Evolutionary conservation across 2,797 vertebrate genomes (phyloP), one percentile per base, ranked within the genome.

Genomic region (Channa striata): DNA sequence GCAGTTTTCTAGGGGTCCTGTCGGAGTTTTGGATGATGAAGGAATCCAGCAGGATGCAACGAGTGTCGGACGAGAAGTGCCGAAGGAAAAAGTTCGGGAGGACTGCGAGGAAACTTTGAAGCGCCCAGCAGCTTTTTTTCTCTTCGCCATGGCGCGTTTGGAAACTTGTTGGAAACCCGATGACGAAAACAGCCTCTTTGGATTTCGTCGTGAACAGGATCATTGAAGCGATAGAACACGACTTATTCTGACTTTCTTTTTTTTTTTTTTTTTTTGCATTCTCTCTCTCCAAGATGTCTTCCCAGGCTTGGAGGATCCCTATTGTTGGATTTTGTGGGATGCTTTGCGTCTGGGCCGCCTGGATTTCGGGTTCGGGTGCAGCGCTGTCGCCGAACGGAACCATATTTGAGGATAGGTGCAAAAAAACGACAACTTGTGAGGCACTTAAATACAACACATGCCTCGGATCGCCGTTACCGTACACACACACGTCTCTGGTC

Each of bases 381-480:
- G 86, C 64, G 42, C 60, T 91, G 68, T 83, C 87, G 2, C 88
- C 87, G 1, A 96, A 95, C 74, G 93, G 91, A 72, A 93, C 92
- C 0, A 76, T 90, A 17, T 92, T 93, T 21, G 91, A 87, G 79
- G 94, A 96, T 50, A 86, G 86, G 33, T 99, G 97, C 86, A 96
- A 96, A 90, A 97, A 94, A 79, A 93, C 88, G 1, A 87, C 96
- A 19, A 92, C 94, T 16, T 99, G 97, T 77, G 96, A 99, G 74
- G 91, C 86, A 0, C 90, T 99, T 6, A 96, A 94, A 43, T 95
- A 94, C 91, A 95, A 94, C 67, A 93, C 95, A 57, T 99, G 97
- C 68, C 90, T 99, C 33, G 97, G 97, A 8, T 97, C 97, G 1
- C 90, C 96, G 40, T 69, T 99, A 49, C 97, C 97, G 0, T 99